Evolutionary conservation across 1,140 invertebrate genomes (phyloP), one percentile per base, ranked within the genome.

Genomic region (Magallana ariakensis): DNA sequence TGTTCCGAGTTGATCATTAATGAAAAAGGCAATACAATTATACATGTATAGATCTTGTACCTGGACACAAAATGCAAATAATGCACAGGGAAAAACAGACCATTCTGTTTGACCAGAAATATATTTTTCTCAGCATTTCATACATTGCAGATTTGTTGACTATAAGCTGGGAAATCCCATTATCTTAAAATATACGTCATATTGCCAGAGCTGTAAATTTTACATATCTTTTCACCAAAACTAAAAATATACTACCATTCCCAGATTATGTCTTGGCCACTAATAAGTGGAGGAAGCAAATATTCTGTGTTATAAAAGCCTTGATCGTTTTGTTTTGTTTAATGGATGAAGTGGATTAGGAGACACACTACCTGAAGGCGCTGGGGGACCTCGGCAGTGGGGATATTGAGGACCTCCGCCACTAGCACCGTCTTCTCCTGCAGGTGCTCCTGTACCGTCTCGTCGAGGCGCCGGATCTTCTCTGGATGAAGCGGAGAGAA

Each of bases 381-480:
- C 57, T 84, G 54, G 8, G 82, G 82, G 16, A 84, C 55, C 55
- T 84, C 82, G 13, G 82, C 53, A 1, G 56, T 56, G 15, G 82
- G 82, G 82, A 84, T 84, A 80, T 80, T 80, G 33, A 88, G 86
- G 62, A 88, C 81, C 83, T 88, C 70, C 13, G 90, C 88, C 66
- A 87, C 82, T 22, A 91, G 87, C 81, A 88, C 81, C 57, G 87
- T 87, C 85, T 88, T 89, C 80, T 91, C 89, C 46, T 58, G n/a
- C 26, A 91, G 46, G 26, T 75, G 82, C 19, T 86, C 85, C 15
- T 86, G 86, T 19, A 91, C 75, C 7, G 54, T 55, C 58, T 89
- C 81, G 83, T 91, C 90, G 2, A 82, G 82, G 33, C 89, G 80
- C 33, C 86, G 16, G 53, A 84, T 84, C 56, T 84, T 84, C 55